These are phyloP conservation scores for Drosophila recens DNA, from an alignment of 2,888 invertebrate species.

Conservation along the genomic window DNA sequence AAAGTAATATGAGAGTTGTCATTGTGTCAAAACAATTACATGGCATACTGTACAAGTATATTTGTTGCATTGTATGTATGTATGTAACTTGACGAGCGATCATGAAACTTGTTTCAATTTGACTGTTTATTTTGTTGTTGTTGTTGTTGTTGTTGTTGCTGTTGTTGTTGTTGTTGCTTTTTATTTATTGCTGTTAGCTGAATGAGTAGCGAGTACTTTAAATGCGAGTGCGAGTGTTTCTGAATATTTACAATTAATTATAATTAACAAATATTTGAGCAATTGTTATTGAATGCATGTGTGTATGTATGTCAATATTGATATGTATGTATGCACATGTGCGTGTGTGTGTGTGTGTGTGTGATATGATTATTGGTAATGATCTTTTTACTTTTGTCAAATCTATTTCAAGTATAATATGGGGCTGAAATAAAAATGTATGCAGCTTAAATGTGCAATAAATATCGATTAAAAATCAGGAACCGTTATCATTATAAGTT, in stretches of 20 bases:
- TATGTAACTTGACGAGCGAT: slow-evolving; percentile 15
- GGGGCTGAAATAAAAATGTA: too few relatives aligned
- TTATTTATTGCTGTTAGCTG: slow-evolving; percentile 1
- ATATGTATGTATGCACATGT: background rate
- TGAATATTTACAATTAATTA: slow-evolving; percentile 45
- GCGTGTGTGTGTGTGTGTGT: too few relatives aligned
- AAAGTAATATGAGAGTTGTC: background rate
- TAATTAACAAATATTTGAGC: slow-evolving; percentile 41
- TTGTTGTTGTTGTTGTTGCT: slow-evolving; percentile 1
- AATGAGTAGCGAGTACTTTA: slow-evolving; percentile 2
- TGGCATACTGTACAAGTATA: background rate
- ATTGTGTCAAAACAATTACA: background rate
- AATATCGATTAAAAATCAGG: background rate
- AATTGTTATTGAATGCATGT: slow-evolving; percentile 15
- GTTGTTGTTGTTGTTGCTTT: background rate
- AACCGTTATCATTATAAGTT: too few relatives aligned
- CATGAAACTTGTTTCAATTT: slow-evolving; percentile 42
- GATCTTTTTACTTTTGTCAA: background rate
- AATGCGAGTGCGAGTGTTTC: slow-evolving; percentile 20
- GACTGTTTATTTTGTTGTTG: slow-evolving; percentile 13
- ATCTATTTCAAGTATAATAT: too few relatives aligned
- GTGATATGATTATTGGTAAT: background rate
- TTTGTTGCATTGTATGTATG: slow-evolving; percentile 8
- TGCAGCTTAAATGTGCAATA: background rate
- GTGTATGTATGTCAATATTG: background rate